Evolutionary conservation across 1,140 invertebrate genomes (phyloP).

Genomic region (Pseudoatta argentina): DNA sequence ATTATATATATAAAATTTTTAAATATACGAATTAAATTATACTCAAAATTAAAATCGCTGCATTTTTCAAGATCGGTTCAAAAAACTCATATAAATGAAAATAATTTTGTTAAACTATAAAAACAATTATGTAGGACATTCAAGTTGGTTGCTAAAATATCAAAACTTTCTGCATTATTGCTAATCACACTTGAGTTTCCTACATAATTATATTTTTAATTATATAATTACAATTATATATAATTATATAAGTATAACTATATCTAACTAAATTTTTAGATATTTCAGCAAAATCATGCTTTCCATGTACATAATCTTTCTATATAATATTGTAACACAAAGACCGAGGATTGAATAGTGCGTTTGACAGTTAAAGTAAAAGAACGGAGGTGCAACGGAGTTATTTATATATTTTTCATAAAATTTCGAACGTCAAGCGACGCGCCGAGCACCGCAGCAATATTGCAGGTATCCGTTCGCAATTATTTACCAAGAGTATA

Average conservation of each 20-base stretch:
- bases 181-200: too few species aligned
- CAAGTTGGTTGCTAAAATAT: too few species aligned
- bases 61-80: background rate
- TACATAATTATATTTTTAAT: too few species aligned
- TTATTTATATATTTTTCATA: constrained; percentile 8
- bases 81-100: background rate
- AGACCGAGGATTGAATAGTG: background rate
- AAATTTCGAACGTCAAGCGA: background rate
- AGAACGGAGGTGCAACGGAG: too few species aligned
- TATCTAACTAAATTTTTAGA: too few species aligned
- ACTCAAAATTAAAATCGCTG: background rate
- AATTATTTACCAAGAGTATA: constrained; percentile 52
- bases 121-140: too few species aligned
- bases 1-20: background rate
- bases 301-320: background rate
- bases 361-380: background rate
- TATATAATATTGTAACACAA: background rate
- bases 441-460: background rate
- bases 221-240: too few species aligned
- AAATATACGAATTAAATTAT: background rate
- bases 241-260: too few species aligned
- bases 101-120: too few species aligned
- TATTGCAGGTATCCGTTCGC: constrained; percentile 43
- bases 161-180: too few species aligned
- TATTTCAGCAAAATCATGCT: too few species aligned